A percentile compares a stretch with the other conserved stretches of the same genome.
Conservation (phyloP, 2,113 vertebrate genomes). For the Podiceps cristatus region DNA sequence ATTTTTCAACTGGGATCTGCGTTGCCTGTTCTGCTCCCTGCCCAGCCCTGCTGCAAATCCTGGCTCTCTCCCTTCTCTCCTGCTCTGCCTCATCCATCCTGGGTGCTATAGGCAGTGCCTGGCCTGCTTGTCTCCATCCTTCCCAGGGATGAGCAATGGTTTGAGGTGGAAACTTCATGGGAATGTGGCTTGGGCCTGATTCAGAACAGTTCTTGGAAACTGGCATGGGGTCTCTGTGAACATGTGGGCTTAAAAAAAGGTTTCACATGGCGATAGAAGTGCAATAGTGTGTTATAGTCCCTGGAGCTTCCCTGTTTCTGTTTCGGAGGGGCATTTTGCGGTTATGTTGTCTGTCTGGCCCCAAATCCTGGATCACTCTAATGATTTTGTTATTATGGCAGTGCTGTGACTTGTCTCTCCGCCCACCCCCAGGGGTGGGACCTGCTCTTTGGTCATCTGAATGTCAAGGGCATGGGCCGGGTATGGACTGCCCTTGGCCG, state of each 20-base stretch:
- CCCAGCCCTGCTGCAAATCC: neutral
- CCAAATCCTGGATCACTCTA: neutral
- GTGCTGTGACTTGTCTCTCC: neutral
- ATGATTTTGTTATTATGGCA: neutral
- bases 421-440: neutral
- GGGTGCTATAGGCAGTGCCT: neutral
- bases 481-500: neutral
- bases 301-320: rapidly evolving
- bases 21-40: neutral
- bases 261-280: neutral
- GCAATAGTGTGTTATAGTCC: neutral
- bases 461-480: neutral
- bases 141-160: neutral
- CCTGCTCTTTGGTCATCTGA: neutral
- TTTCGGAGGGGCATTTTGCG: neutral
- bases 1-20: neutral
- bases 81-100: rapidly evolving
- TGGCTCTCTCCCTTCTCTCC: neutral
- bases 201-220: neutral
- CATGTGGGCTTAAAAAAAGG: neutral
- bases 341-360: neutral
- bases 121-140: neutral
- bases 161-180: neutral
- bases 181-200: neutral
- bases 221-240: neutral